Evolutionary conservation across 2,888 invertebrate species (phyloP), one percentile per base, ranked within the genome.

Genomic region (Phanerotoma sp.): DNA sequence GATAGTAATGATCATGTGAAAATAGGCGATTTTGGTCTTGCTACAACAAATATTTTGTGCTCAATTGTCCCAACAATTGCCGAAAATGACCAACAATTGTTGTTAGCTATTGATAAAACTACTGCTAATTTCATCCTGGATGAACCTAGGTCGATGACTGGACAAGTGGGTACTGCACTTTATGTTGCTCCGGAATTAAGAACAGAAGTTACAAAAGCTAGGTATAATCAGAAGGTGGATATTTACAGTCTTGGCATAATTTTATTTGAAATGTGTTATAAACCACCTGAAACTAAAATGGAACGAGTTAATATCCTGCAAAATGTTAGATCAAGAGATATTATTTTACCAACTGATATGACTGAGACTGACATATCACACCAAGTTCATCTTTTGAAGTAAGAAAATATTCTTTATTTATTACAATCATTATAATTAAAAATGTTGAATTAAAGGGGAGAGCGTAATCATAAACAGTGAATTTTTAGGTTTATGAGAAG

Each of bases 1-100:
- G 96, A 96, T 73, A 89, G 87, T 2, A 89, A 91, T 64, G 96
- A 96, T 78, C 93, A 94, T 74, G 95, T 94, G 1, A 98, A 98
- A 82, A 98, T 98, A 62, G 98, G 97, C 10, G 98, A 98, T 78
- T 98, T 98, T 77, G 98, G 98, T 11, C 81, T 98, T 3, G 97
- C 98, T 0, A 96, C 95, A 0, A 91, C 90, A 0, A 87, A 84
- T 63, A 83, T 87, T 47, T 79, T 84, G 71, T 70, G 78, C 67
- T 74, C 71, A 5, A 58, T 72, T 15, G 70, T 63, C 2, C 63
- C 62, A 18, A n/a, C n/a, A n/a, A 61, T 60, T 11, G 51, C 61
- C 11, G 66, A 69, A 37, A 48, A 62, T 4, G 73, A 70, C 20
- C 68, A 70, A 49, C n/a, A n/a, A n/a, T n/a, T n/a, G n/a, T n/a